phyloP scores from a whole-genome alignment of 2,888 invertebrate genomes.

The Polymixis lichenea region DNA sequence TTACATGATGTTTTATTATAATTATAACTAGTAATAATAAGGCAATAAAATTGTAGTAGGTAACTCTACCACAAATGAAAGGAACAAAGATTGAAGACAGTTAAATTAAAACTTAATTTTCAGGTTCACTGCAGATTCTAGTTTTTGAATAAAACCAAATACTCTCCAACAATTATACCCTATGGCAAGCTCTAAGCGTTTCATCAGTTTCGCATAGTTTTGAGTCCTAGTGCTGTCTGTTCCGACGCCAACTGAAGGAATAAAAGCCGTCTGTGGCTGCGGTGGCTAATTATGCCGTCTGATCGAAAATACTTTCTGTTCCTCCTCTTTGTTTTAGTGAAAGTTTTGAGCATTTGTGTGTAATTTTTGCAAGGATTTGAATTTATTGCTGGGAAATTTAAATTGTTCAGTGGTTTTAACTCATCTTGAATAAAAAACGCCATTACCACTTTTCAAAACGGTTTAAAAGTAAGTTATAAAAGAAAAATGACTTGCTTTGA shows the following conservation, averaged over 20 bases:
- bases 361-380: background rate
- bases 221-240: background rate
- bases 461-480: no score
- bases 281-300: background rate
- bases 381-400: background rate
- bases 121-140: background rate
- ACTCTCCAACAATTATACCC: no score
- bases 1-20: background rate
- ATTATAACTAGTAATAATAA: background rate
- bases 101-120: background rate
- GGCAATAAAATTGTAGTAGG: no score
- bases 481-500: no score
- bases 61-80: no score
- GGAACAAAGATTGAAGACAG: background rate
- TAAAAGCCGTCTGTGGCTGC: background rate
- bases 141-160: background rate
- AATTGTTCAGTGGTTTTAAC: no score
- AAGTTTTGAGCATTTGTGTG: background rate
- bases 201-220: background rate
- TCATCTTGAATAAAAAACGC: no score
- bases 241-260: background rate
- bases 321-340: background rate
- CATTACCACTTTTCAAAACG: no score
- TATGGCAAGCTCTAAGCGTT: background rate
- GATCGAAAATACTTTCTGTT: conserved; percentile 16